Conservation (phyloP, 1,140 invertebrate species). For the Bursaphelenchus mucronatus region DNA sequence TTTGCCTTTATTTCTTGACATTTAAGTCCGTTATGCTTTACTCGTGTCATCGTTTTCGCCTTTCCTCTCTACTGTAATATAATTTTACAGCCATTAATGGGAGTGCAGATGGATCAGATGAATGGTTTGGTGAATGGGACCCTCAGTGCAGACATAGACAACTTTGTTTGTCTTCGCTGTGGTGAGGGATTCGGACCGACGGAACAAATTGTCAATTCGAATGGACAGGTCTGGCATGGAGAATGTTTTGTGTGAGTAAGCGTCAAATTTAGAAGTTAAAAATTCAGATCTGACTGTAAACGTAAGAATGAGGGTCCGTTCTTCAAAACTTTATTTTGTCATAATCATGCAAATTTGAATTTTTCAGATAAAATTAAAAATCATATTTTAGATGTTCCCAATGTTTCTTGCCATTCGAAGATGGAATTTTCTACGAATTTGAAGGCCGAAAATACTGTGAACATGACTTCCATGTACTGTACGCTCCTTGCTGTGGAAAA, state of each 20-base stretch:
- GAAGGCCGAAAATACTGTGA: constrained; percentile 98
- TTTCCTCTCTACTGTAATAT: too few relatives aligned
- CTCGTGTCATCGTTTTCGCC: too few relatives aligned
- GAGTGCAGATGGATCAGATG: constrained; percentile 14
- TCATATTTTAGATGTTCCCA: constrained; percentile 82
- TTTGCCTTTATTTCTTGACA: too few relatives aligned
- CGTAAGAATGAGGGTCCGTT: too few relatives aligned
- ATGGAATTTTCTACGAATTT: constrained; percentile 97
- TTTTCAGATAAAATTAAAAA: constrained; percentile 1
- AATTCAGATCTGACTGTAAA: too few relatives aligned
- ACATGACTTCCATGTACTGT: constrained; percentile 82
- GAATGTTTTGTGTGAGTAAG: constrained; percentile 94
- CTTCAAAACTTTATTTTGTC: constrained; percentile 1
- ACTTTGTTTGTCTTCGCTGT: constrained; percentile 52
- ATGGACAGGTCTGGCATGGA: constrained; percentile 95
- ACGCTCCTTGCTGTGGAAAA: constrained; percentile 84
- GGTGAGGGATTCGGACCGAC: constrained; percentile 61
- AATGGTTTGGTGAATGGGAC: constrained; percentile 11
- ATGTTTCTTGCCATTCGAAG: constrained; percentile 93
- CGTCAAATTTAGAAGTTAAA: constrained; percentile 14
- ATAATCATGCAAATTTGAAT: not conserved
- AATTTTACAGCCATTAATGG: too few relatives aligned
- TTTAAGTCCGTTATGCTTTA: too few relatives aligned
- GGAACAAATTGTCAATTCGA: constrained; percentile 97
- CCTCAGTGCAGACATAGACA: constrained; percentile 31